These are phyloP conservation scores for Cebus imitator DNA, from an alignment of 2,113 vertebrate species.

Conservation along the genomic window DNA sequence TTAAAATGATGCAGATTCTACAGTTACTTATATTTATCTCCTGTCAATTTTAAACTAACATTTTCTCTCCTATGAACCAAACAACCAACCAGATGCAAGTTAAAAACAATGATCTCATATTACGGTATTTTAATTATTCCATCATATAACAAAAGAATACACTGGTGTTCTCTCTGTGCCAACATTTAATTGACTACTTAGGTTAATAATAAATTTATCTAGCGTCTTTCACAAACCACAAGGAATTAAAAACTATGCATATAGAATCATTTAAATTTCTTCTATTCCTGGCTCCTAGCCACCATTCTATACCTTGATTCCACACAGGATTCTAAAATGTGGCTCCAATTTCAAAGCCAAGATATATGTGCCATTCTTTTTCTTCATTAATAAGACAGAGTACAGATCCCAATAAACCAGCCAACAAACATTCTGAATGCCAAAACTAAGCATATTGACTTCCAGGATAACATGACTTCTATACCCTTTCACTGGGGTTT, in stretches of 20 bases:
- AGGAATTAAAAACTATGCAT: slow-evolving; percentile 42
- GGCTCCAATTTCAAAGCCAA: slow-evolving; percentile 46
- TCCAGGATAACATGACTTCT: slow-evolving; percentile 9
- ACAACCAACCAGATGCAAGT: slow-evolving; percentile 5
- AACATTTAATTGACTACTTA: slow-evolving; percentile 47
- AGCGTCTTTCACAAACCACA: slow-evolving; percentile 52
- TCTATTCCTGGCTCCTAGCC: neutral
- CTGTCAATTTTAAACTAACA: slow-evolving; percentile 30
- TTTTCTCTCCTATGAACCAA: slow-evolving; percentile 34
- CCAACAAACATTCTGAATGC: slow-evolving; percentile 4
- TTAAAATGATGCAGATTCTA: slow-evolving; percentile 9
- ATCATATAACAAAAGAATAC: neutral
- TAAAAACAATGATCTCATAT: slow-evolving; percentile 32
- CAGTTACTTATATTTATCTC: neutral
- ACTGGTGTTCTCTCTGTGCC: neutral
- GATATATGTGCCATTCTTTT: slow-evolving; percentile 22
- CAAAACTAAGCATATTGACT: slow-evolving; percentile 15
- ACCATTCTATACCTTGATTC: neutral
- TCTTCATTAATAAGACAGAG: slow-evolving; percentile 27
- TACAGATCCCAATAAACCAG: slow-evolving; percentile 22
- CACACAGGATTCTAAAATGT: slow-evolving; percentile 35
- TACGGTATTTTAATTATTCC: slow-evolving; percentile 48
- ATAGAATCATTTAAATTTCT: slow-evolving; percentile 45
- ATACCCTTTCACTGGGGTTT: neutral
- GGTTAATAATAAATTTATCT: slow-evolving; percentile 59